Conservation (phyloP, 2,113 vertebrate genomes). For the Bos taurus region DNA sequence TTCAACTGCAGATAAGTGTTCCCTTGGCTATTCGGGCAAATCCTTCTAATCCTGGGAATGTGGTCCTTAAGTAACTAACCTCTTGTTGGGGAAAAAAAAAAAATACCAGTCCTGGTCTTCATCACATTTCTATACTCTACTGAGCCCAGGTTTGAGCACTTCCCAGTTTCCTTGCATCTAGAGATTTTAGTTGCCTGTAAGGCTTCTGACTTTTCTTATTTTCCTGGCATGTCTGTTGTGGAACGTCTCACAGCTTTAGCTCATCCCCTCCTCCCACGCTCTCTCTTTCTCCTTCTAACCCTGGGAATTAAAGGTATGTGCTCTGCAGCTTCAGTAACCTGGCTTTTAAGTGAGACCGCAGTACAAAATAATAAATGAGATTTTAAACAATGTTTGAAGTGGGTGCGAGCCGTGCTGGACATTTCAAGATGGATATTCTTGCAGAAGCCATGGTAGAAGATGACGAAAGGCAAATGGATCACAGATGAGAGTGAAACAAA, state of each 20-base stretch:
- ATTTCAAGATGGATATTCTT: constrained; percentile 48
- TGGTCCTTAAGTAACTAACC: constrained; percentile 70
- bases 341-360: constrained; percentile 68
- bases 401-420: constrained; percentile 36
- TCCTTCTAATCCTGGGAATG: constrained; percentile 80
- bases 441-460: constrained; percentile 49
- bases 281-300: background rate
- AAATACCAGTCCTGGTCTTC: constrained; percentile 70
- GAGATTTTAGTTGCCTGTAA: constrained; percentile 65
- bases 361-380: constrained; percentile 58
- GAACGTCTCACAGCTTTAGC: background rate
- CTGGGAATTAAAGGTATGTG: constrained; percentile 59
- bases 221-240: constrained; percentile 5
- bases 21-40: constrained; percentile 64
- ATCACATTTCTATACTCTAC: constrained; percentile 67
- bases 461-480: constrained; percentile 67
- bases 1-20: constrained; percentile 70
- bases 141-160: constrained; percentile 68
- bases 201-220: constrained; percentile 64
- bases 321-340: constrained; percentile 35
- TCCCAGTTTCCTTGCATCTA: constrained; percentile 66
- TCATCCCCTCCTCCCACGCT: background rate
- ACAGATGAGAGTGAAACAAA: constrained; percentile 68
- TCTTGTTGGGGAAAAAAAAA: background rate
- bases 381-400: constrained; percentile 71